Conservation (phyloP, 2,888 invertebrate species). For the Dichetophora obliterata region DNA sequence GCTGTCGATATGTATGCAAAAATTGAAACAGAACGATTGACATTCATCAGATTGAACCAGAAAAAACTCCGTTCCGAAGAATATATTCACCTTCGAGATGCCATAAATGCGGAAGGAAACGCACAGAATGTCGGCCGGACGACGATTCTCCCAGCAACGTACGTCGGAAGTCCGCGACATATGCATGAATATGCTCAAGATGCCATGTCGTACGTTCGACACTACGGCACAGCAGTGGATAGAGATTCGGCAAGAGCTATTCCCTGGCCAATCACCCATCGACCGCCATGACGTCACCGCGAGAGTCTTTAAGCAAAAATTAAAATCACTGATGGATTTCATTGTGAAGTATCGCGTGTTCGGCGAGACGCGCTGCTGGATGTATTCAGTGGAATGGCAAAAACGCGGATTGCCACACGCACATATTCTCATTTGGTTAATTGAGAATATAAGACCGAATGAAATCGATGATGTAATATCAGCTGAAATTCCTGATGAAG, state of each 20-base stretch:
- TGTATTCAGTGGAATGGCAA: constrained; percentile 55
- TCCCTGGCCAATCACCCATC: constrained; percentile 15
- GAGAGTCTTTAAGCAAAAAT: constrained; percentile 29
- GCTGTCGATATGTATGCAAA: constrained; percentile 62
- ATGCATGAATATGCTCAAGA: constrained; percentile 40
- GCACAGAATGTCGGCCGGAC: constrained; percentile 1
- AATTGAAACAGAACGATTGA: constrained; percentile 57
- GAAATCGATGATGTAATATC: constrained; percentile 57
- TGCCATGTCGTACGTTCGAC: constrained; percentile 35
- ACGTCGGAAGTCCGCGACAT: constrained; percentile 38
- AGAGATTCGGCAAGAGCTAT: constrained; percentile 15
- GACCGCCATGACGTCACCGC: constrained; percentile 32
- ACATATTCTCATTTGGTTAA: constrained; percentile 59
- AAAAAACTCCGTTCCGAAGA: constrained; percentile 34
- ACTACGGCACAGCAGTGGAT: constrained; percentile 28
- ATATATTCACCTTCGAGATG: constrained; percentile 32
- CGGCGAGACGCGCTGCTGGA: constrained; percentile 50
- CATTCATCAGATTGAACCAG: constrained; percentile 46
- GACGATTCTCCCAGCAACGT: constrained; percentile 30
- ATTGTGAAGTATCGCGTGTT: constrained; percentile 42
- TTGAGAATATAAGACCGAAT: constrained; percentile 55
- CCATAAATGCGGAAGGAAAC: constrained; percentile 29
- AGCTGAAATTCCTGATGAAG: constrained; percentile 52
- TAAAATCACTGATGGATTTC: constrained; percentile 38
- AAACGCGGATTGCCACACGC: constrained; percentile 61